Base-by-base conservation (phyloP, 2,888 invertebrate species). In the Drosophila dives region DNA sequence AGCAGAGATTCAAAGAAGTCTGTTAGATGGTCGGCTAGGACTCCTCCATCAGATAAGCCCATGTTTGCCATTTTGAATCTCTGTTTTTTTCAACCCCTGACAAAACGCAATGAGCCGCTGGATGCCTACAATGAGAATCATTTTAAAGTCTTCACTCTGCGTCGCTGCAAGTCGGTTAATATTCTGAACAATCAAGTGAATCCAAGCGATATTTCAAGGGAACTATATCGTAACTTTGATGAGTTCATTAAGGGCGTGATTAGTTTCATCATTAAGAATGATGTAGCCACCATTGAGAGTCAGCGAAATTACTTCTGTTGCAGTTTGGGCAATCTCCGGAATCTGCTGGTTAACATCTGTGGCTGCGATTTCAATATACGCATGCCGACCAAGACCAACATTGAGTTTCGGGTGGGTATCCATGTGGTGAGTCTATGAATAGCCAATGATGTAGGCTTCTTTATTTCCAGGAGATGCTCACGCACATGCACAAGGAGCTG, bases 331-430 rank as follows among this genome's bases (percentile, higher is more conserved):
- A 91, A 91, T 64, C 61, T 91, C 0, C 64, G 68, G 8, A 90
- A 91, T 68, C 63, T 85, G 34, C 71, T 91, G 7, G 40, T 90
- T 8, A 83, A 84, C 23, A 61, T 91, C 12, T 81, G 91, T 23
- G 86, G 83, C 1, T 70, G 56, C 23, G 91, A 91, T 63, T 91
- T 91, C 48, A 91, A 91, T 64, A 54, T 68, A 23, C 80, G 82
- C 29, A 77, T 78, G 59, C 88, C 87, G n/a, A 91, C 91, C 8
- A 81, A 82, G 17, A 81, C 77, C 3, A 91, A 90, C 61, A 80
- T 85, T 29, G 90, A 91, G 56, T 91, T 87, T 55, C 74, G 89
- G 2, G 87, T 87, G 50, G 45, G 83, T 71, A 11, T 33, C 12
- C 58, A 0, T 20, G 10, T 26, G 2, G 11, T 32, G 15, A 7